Base-by-base conservation (phyloP, 2,797 vertebrate genomes). In the Ficedula albicollis region DNA sequence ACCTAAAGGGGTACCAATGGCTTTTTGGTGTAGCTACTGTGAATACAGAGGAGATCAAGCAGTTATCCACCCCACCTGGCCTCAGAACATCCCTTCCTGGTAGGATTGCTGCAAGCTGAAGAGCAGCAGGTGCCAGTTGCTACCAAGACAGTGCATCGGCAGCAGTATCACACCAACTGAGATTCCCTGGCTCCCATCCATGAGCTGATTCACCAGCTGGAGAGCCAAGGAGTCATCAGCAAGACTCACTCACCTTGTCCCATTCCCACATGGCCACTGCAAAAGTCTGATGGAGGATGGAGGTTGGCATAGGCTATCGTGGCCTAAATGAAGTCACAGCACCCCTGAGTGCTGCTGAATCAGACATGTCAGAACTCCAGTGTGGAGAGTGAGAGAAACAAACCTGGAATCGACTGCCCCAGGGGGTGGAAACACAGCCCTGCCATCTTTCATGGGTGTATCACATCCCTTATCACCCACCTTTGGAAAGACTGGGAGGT, bases 161-260 rank as follows among this genome's bases (percentile, higher is more conserved):
- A 4, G 56, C 66, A 52, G 11, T 27, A 20, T 27, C 3, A 0
- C 66, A 41, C 34, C 67, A 38, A 15, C 16, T 0, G 1, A 46
- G 73, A 17, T 49, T 34, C 25, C 44, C 51, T 56, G 79, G 51
- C 44, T 64, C 17, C 36, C 66, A 34, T 23, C 58, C 58, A 20
- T 22, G 30, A 34, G 44, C 39, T 41, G 44, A 27, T 41, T 27
- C 17, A 34, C 39, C 34, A 52, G 0, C 15, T 66, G 36, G 30
- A 52, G 17, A 70, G 6, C n/a, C 58, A 39, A 39, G 44, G 30
- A 77, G n/a, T 30, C 17, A 52, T 10, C 66, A 70, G 44, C 52
- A 72, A 52, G 52, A 5, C n/a, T 58, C 29, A 8, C 21, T 44
- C 44, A 39, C 58, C 44, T 66, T 59, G 19, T 46, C 23, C 32